Evolutionary conservation across 2,797 vertebrate genomes (phyloP), one percentile per base, ranked within the genome.

Genomic region (Coendou prehensilis): DNA sequence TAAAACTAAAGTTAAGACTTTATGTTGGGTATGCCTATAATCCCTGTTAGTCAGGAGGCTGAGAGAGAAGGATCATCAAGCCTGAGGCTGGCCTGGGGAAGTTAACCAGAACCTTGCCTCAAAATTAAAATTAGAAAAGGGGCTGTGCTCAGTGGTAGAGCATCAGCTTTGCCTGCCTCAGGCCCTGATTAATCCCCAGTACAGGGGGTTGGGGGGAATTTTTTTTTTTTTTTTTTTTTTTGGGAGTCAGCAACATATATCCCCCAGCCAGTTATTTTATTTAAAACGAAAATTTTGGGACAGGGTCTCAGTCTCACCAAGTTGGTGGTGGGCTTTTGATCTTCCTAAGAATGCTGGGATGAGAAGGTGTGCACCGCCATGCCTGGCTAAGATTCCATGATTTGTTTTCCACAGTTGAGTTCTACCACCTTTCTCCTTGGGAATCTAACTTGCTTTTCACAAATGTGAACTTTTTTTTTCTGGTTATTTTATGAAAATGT

Each of bases 361-460:
- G 17, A 18, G 13, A 71, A 75, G 75, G 26, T 23, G 4, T 26
- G 20, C 6, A 50, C 75, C 26, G 52, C 5, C 26, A 76, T 18
- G 45, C 75, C 26, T 2, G 28, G 26, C 71, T 47, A 54, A 90
- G 33, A 76, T 5, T 75, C 81, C 9, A 11, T 79, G 52, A 75
- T 71, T 26, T 93, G 33, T 81, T 96, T 94, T 63, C 45, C 3
- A 4, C 61, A 92, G 86, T 1, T 71, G 57, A 63, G 13, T 94
- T 81, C 9, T 86, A 73, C 17, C 15, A 78, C 4, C 9, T 95
- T 96, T 15, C 9, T 83, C 6, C 61, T 54, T 47, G 17, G n/a
- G 56, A 80, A 90, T 91, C 73, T 91, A 56, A 86, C 41, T 80
- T 80, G 47, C 26, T 91, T 92, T 92, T 50, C 82, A 93, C 6